Percentiles rank a stretch among this genome's conserved stretches.
Conservation (phyloP, 2,888 invertebrate genomes). For the Polymixis flavicincta region DNA sequence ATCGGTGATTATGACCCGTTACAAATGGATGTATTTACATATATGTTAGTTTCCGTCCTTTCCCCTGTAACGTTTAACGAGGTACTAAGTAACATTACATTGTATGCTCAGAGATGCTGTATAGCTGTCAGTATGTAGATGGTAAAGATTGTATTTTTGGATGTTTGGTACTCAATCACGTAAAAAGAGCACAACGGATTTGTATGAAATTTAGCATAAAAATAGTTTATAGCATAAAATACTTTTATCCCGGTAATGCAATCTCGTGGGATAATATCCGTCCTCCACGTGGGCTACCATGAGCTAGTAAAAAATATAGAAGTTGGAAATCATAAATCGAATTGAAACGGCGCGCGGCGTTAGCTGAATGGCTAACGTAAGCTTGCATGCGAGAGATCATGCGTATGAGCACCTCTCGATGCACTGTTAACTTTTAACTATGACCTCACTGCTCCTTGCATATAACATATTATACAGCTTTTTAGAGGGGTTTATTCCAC, state of each 20-base stretch:
- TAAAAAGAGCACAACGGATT: no score
- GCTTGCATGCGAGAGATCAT: not conserved
- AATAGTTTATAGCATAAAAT: no score
- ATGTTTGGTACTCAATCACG: no score
- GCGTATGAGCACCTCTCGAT: not conserved
- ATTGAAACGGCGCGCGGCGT: no score
- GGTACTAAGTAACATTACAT: conserved; percentile 28
- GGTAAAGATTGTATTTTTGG: no score
- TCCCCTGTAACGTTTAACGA: conserved; percentile 29
- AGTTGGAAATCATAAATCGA: conserved; percentile 6
- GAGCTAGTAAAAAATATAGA: not conserved
- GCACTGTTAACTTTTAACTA: no score
- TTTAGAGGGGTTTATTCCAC: not conserved
- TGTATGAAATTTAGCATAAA: no score
- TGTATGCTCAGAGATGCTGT: conserved; percentile 19
- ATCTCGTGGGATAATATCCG: no score
- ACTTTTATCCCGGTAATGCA: no score
- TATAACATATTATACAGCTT: not conserved
- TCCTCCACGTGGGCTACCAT: no score
- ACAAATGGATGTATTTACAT: conserved; percentile 33
- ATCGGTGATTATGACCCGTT: conserved; percentile 56
- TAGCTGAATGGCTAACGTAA: conserved; percentile 7
- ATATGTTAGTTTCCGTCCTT: conserved; percentile 48
- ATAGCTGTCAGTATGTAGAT: conserved; percentile 4
- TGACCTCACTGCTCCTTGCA: not conserved